A percentile compares a stretch with the other conserved stretches of the same genome.
phyloP scores from a whole-genome alignment of 2,888 invertebrate species.

The Teinopalpus imperialis region DNA sequence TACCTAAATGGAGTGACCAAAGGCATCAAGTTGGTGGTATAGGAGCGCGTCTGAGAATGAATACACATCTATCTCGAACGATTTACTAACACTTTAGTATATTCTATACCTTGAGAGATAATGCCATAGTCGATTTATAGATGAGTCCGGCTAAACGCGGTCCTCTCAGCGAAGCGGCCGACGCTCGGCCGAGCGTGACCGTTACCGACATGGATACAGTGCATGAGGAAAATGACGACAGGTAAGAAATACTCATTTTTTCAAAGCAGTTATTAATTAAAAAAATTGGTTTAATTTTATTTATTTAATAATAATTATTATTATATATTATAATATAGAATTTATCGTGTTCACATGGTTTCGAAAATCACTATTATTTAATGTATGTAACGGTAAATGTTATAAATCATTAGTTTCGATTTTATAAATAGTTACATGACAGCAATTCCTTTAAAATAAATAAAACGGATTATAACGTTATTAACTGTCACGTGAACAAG shows the following conservation, averaged over 20 bases:
- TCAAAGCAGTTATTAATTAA: too few species aligned
- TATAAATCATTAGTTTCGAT: too few species aligned
- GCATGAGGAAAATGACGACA: conserved; percentile 76
- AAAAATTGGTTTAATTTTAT: too few species aligned
- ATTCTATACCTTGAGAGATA: conserved; percentile 7
- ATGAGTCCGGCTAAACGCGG: conserved; percentile 66
- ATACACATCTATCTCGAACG: not conserved
- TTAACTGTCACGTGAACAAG: conserved; percentile 12
- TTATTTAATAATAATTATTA: too few species aligned
- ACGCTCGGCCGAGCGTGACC: conserved; percentile 61
- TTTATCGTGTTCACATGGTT: too few species aligned
- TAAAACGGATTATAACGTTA: conserved; percentile 17
- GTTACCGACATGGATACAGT: conserved; percentile 77
- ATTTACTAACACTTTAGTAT: not conserved
- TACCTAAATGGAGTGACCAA: too few species aligned
- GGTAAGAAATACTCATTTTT: conserved; percentile 41
- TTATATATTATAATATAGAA: too few species aligned
- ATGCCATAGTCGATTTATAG: conserved; percentile 43
- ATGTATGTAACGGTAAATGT: too few species aligned
- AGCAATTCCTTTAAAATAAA: too few species aligned
- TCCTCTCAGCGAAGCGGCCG: conserved; percentile 56
- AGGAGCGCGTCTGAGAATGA: not conserved
- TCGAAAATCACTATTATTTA: too few species aligned
- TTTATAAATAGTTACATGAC: too few species aligned
- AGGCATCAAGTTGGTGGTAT: too few species aligned